A percentile compares a stretch with the other conserved stretches of the same genome.
These are phyloP conservation scores for Opisthograptis luteolata DNA, from an alignment of 2,888 invertebrate genomes.

Conservation along the genomic window DNA sequence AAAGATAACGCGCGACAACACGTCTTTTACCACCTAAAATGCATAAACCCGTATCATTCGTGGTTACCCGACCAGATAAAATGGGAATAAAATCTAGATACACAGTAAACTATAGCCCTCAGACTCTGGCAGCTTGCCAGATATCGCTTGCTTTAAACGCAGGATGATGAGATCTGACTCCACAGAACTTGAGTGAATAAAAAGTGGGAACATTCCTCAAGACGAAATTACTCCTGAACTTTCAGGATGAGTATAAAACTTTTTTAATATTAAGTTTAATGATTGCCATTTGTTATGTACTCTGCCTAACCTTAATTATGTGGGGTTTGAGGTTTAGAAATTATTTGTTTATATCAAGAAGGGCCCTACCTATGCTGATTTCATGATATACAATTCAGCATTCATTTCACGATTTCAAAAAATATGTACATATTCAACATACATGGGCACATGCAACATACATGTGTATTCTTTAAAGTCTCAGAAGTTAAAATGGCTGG, in stretches of 20 bases:
- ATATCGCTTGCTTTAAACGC: conserved; percentile 20
- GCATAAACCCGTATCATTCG: conserved; percentile 11
- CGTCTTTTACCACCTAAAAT: neutral
- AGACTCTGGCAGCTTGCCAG: conserved; percentile 13
- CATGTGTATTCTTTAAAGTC: no score
- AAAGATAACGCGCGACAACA: neutral
- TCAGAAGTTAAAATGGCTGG: no score
- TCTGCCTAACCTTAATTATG: no score
- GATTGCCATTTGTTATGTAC: conserved; percentile 37
- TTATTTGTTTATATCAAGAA: no score
- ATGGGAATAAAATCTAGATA: conserved; percentile 13
- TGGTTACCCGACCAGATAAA: conserved; percentile 18
- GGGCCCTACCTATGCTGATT: no score
- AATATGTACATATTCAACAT: no score
- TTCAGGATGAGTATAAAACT: conserved; percentile 49
- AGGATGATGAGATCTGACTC: conserved; percentile 23
- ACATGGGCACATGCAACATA: no score
- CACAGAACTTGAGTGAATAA: conserved; percentile 37
- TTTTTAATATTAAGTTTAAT: conserved; percentile 56
- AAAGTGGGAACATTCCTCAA: conserved; percentile 42
- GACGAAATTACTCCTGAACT: conserved; percentile 47
- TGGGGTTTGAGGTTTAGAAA: conserved; percentile 27
- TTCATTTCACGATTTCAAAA: no score
- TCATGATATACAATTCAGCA: no score
- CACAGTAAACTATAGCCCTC: neutral